A percentile compares a stretch with the other conserved stretches of the same genome.
Evolutionary conservation across 92 coral and sea anemone genomes (phyloP).

Genomic region (Zoanthus gigantus): DNA sequence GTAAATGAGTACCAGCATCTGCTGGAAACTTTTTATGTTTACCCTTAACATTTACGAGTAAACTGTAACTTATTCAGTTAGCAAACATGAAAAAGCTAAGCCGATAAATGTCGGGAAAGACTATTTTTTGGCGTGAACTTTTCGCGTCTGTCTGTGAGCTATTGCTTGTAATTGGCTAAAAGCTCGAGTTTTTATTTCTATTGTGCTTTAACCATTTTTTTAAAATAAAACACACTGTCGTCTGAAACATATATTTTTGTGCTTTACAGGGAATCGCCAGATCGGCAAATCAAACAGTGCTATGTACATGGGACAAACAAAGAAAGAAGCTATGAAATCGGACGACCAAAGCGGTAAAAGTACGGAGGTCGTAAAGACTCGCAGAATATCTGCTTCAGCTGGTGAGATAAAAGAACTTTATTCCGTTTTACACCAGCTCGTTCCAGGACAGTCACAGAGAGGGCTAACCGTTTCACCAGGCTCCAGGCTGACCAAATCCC

Average conservation of each 20-base stretch:
- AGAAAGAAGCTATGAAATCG: not conserved
- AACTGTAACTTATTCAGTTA: not conserved
- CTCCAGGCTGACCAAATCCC: conserved; percentile 34
- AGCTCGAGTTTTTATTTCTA: too few relatives aligned
- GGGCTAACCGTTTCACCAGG: not conserved
- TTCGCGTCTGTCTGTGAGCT: too few relatives aligned
- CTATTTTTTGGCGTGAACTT: too few relatives aligned
- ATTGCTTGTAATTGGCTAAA: too few relatives aligned
- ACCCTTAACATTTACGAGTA: not conserved
- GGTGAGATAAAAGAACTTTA: conserved; percentile 75
- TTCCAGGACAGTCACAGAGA: conserved; percentile 56
- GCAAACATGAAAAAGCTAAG: not conserved
- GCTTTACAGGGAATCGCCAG: conserved; percentile 40
- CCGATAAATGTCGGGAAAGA: too few relatives aligned
- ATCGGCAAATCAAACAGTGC: conserved; percentile 41
- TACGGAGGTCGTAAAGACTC: conserved; percentile 47
- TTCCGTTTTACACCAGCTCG: conserved; percentile 85
- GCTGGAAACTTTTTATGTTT: too few relatives aligned
- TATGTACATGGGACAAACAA: conserved; percentile 31
- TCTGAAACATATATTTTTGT: not conserved
- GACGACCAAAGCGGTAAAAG: conserved; percentile 47
- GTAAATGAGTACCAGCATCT: too few relatives aligned
- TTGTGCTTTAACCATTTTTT: not conserved
- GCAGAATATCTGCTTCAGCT: conserved; percentile 83
- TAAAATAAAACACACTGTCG: not conserved